Evolutionary conservation across 2,113 vertebrate genomes (phyloP).

Genomic region (Atrichornis clamosus): DNA sequence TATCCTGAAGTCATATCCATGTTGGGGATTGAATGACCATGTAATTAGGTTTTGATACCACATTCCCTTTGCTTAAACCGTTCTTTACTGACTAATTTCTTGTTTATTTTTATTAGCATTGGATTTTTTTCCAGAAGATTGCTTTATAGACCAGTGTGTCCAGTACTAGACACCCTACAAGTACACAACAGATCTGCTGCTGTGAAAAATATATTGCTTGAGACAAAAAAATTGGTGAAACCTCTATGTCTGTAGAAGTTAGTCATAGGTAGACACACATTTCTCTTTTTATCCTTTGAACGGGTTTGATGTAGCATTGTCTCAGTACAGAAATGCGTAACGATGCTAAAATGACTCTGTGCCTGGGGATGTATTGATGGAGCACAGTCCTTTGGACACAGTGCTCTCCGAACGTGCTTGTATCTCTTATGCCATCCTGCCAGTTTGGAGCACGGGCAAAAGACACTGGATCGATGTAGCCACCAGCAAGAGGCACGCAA

Average conservation of each 20-base stretch:
- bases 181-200: not conserved
- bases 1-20: not conserved
- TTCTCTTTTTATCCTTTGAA: not conserved
- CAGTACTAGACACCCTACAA: not conserved
- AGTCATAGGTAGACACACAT: not conserved
- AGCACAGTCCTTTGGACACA: not conserved
- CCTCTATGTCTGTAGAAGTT: not conserved
- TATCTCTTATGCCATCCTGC: not conserved
- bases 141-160: not conserved
- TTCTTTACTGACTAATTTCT: not conserved
- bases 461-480: not conserved
- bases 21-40: not conserved
- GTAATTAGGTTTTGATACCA: not conserved
- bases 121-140: not conserved
- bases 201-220: not conserved
- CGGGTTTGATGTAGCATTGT: not conserved
- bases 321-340: not conserved
- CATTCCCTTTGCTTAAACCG: not conserved
- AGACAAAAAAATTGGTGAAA: not conserved
- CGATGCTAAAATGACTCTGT: not conserved
- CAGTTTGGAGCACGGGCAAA: not conserved
- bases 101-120: not conserved
- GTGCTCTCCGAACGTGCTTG: not conserved
- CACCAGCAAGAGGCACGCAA: not conserved
- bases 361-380: not conserved